Base-by-base conservation (phyloP, 2,797 vertebrate genomes). In the Etheostoma perlongum region DNA sequence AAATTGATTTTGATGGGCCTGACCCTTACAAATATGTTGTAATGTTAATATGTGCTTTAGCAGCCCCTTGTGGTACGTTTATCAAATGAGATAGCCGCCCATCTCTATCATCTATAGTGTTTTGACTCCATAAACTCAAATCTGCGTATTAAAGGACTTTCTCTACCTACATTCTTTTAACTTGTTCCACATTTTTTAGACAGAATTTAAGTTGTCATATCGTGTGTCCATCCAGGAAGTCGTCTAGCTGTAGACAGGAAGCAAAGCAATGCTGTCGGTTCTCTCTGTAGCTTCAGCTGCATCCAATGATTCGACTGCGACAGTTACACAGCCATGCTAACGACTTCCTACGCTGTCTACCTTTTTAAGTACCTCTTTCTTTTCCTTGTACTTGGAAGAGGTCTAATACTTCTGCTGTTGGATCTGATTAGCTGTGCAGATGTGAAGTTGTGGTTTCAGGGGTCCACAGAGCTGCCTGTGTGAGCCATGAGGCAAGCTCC, bases 381-480 rank as follows among this genome's bases (percentile, higher is more conserved):
- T 53, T 49, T 42, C 7, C 55, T 57, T 16, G 59, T 36, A 18
- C 42, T 74, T 69, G 74, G 75, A 71, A 63, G 72, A 72, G 63
- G 71, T 70, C 16, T 53, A 16, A 78, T 66, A 18, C 72, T 13
- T 44, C 59, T 36, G 72, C 68, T 16, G 33, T 79, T 49, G 36
- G 48, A 65, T 23, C 74, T 82, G 88, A 93, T 91, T 82, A 76
- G 76, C 83, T 85, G 74, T 60, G 14, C 92, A 93, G 90, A 90
- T 92, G 89, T 89, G 59, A 66, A 54, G 61, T 59, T 85, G 88
- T 51, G 79, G 77, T 86, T 91, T 85, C 64, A 49, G 65, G 83
- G 84, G 75, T 84, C 68, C 59, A 10, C 53, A 14, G 72, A 72
- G 75, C 66, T 59, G 83, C 87, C 83, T 89, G 84, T 61, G 53